Evolutionary conservation across 2,888 invertebrate genomes (phyloP), one percentile per base, ranked within the genome.

Genomic region (Drosophila atripex): DNA sequence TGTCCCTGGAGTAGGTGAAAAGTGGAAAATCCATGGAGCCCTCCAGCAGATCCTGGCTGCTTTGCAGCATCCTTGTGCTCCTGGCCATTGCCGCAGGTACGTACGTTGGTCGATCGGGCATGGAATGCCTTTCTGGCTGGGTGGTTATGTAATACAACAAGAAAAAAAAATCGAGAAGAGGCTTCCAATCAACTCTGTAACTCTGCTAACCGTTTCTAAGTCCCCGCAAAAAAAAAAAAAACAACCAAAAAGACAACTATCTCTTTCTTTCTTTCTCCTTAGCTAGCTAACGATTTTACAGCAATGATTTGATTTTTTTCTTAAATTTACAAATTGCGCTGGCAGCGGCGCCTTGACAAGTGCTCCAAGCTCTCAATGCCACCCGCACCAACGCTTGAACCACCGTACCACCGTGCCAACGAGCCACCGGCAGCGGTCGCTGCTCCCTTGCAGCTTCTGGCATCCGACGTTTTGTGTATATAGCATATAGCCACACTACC

Each of bases 231-330:
- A 64, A 51, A 14, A 65, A 39, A 45, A 38, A 16, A 7, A 35
- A 52, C 35, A 56, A 23, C 30, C 30, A 25, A 60, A 59, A 54
- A 39, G n/a, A 45, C 41, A 64, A 35, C 54, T 63, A 70, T 58
- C 69, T 54, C 51, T 68, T 58, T 70, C 53, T 64, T 60, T 51
- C 61, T 64, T 43, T 60, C 39, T 54, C 54, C 54, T 54, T 66
- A 69, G 70, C 53, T 71, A 71, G 55, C 56, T 59, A 60, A 68
- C 56, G 53, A 64, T 63, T 76, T 82, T 76, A 78, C 84, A 86
- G 77, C 77, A 89, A 89, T 89, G 89, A 89, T 89, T 89, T 89
- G 89, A 89, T 89, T 89, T 89, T 89, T 89, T 89, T 89, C 89
- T 89, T 86, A 88, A 80, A 83, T 88, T 80, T 75, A 76, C 73